These are phyloP conservation scores for Leptopilina clavipes DNA, from an alignment of 1,140 invertebrate genomes.

Conservation along the genomic window DNA sequence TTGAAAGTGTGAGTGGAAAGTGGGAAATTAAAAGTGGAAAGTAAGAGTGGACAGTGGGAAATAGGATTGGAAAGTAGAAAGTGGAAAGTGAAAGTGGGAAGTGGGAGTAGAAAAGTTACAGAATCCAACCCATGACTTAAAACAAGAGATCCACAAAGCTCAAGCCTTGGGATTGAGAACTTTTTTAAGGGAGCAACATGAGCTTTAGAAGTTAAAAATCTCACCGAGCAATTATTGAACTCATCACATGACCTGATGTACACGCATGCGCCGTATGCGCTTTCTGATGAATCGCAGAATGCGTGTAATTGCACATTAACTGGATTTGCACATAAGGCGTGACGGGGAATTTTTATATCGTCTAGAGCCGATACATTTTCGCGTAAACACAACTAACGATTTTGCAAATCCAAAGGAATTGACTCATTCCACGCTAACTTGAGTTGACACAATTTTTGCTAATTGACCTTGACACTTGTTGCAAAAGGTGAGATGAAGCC, in stretches of 20 bases:
- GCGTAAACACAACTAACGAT: neutral
- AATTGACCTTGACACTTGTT: neutral
- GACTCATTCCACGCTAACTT: neutral
- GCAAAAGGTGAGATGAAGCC: neutral
- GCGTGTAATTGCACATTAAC: neutral
- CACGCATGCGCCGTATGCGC: neutral
- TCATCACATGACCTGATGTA: neutral
- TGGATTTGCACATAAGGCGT: neutral
- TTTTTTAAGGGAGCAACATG: constrained; percentile 39
- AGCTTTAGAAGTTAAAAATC: neutral
- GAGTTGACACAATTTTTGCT: neutral
- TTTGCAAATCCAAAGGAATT: neutral
- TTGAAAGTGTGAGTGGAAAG: no score
- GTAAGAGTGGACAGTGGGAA: no score
- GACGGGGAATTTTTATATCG: neutral
- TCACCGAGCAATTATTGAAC: neutral
- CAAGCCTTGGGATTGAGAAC: constrained; percentile 63
- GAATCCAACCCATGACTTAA: no score
- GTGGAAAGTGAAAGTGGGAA: no score
- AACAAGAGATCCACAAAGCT: constrained; percentile 65
- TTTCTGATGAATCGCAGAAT: neutral
- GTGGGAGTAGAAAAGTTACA: no score
- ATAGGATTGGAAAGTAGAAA: no score
- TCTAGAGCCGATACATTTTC: neutral
- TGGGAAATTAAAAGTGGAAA: no score